phyloP scores from a whole-genome alignment of 2,113 vertebrate genomes.

The Hyaena hyaena region DNA sequence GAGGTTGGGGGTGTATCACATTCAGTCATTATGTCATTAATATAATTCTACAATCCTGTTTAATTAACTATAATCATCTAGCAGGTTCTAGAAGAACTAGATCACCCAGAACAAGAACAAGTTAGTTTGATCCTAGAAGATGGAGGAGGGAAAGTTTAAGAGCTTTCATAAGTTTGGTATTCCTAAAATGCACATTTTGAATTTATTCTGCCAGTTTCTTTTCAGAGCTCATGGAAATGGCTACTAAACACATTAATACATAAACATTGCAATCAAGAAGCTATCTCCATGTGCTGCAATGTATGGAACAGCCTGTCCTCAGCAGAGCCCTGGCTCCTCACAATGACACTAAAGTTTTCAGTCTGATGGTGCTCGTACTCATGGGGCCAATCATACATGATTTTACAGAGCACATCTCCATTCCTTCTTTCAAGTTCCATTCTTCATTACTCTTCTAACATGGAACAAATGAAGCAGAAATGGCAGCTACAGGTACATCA shows the following conservation, averaged over 20 bases:
- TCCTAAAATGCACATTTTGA: neutral
- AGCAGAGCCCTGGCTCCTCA: neutral
- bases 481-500: constrained; percentile 20
- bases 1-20: neutral
- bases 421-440: constrained; percentile 27
- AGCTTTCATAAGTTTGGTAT: neutral
- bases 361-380: neutral
- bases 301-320: neutral
- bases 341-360: neutral
- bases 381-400: neutral
- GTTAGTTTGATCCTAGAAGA: neutral
- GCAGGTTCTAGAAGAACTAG: constrained; percentile 47
- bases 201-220: neutral
- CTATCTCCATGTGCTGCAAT: neutral
- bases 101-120: neutral
- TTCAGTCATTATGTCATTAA: constrained; percentile 42
- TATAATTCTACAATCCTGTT: neutral
- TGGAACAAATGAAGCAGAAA: constrained; percentile 6
- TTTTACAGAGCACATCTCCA: neutral
- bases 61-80: constrained; percentile 47
- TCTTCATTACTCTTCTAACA: neutral
- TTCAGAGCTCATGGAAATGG: neutral
- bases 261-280: neutral
- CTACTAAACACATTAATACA: neutral
- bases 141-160: neutral